phyloP scores from a whole-genome alignment of 1,140 invertebrate genomes.

The Neoseiulus cucumeris region DNA sequence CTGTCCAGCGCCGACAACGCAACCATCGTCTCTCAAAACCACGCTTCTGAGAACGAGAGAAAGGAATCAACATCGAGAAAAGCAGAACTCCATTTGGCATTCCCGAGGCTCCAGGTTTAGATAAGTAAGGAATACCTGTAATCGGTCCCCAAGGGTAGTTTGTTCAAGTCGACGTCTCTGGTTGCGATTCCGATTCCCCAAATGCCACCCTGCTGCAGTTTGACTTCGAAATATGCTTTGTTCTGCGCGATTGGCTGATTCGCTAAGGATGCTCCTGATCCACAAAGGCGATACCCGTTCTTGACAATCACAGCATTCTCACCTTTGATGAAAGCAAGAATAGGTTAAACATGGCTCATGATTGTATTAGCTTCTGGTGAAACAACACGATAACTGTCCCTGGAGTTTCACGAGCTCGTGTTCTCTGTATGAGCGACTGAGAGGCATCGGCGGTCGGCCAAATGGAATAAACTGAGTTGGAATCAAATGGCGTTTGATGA shows the following conservation, averaged over 20 bases:
- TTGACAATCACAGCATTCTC: conserved; percentile 96
- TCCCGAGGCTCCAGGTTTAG: too few species aligned
- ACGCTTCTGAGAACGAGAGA: conserved; percentile 45
- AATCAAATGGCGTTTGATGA: too few species aligned
- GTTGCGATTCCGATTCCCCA: conserved; percentile 90
- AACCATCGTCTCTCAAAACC: conserved; percentile 73
- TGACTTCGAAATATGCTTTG: conserved; percentile 97
- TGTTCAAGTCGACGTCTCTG: conserved; percentile 60
- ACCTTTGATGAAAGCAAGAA: too few species aligned
- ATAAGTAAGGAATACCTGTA: too few species aligned
- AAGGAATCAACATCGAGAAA: neutral
- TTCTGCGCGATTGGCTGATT: conserved; percentile 86
- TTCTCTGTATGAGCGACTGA: too few species aligned
- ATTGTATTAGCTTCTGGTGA: too few species aligned
- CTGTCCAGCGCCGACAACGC: conserved; percentile 58
- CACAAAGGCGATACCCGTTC: conserved; percentile 81
- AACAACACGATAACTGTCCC: too few species aligned
- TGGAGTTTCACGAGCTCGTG: too few species aligned
- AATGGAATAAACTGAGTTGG: too few species aligned
- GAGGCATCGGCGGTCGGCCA: too few species aligned
- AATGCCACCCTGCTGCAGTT: conserved; percentile 73
- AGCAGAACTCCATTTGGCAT: too few species aligned
- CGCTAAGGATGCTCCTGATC: conserved; percentile 74
- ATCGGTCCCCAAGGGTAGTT: conserved; percentile 59
- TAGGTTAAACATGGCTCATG: too few species aligned